Percentiles rank a stretch among this genome's conserved stretches.
Evolutionary conservation across 1,140 invertebrate genomes (phyloP).

Genomic region (Tachypleus tridentatus): DNA sequence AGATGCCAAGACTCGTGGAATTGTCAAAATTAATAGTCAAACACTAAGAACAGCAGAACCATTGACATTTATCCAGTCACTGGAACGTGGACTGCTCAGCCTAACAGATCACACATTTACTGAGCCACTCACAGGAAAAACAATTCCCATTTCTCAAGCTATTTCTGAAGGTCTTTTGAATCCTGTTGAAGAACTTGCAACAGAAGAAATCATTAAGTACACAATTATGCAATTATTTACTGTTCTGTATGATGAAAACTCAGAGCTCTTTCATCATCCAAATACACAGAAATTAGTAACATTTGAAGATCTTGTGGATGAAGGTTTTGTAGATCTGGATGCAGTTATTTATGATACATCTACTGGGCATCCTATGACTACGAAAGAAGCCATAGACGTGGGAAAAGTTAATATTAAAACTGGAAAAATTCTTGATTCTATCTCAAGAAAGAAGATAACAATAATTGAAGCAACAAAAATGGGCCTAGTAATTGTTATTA

Average conservation of each 20-base stretch:
- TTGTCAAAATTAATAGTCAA: constrained; percentile 9
- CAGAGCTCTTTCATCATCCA: constrained; percentile 53
- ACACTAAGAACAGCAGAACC: neutral
- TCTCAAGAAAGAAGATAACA: constrained; percentile 33
- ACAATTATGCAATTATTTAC: constrained; percentile 51
- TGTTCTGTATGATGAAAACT: constrained; percentile 52
- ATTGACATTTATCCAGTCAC: constrained; percentile 27
- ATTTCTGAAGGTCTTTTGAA: constrained; percentile 44
- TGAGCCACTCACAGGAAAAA: constrained; percentile 60
- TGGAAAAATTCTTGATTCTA: constrained; percentile 28
- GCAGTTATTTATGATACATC: constrained; percentile 53
- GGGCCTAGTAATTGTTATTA: constrained; percentile 10
- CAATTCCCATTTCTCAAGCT: constrained; percentile 52
- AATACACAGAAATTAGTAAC: constrained; percentile 49
- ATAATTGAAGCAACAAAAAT: constrained; percentile 55
- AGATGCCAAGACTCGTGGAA: constrained; percentile 44
- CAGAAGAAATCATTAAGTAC: constrained; percentile 43
- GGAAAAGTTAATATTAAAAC: constrained; percentile 59
- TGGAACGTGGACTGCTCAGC: constrained; percentile 50
- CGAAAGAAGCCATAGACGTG: constrained; percentile 56
- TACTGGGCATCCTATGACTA: constrained; percentile 41
- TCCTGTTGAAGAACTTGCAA: constrained; percentile 41
- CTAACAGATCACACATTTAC: constrained; percentile 48
- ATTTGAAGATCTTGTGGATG: constrained; percentile 60
- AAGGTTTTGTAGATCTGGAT: constrained; percentile 58